phyloP scores from a whole-genome alignment of 2,113 vertebrate species.

The Pelmatolapia mariae region DNA sequence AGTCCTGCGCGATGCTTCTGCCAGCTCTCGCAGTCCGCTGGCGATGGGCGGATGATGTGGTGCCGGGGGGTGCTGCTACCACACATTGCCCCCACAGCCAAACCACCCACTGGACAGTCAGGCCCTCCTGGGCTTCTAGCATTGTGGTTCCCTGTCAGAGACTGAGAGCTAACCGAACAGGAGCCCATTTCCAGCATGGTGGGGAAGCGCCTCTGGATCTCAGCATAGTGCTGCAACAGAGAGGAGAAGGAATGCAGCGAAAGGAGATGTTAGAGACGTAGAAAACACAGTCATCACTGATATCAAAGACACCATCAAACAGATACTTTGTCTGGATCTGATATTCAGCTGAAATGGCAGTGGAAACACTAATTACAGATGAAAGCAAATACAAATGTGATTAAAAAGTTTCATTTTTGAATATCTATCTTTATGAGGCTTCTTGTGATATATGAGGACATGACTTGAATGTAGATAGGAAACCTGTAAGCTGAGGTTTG shows the following conservation, averaged over 20 bases:
- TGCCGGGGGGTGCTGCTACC: conserved; percentile 42
- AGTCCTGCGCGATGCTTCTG: conserved; percentile 75
- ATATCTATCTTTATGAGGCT: neutral
- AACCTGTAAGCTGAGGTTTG: neutral
- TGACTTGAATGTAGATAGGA: neutral
- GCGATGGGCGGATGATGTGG: conserved; percentile 67
- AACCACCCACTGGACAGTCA: conserved; percentile 35
- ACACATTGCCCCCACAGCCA: conserved; percentile 23
- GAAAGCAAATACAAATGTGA: neutral
- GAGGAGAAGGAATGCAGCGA: neutral
- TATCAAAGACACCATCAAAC: neutral
- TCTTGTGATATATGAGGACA: neutral
- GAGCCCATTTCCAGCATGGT: conserved; percentile 85
- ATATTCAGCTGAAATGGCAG: neutral
- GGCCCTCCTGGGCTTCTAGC: neutral
- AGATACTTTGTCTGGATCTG: neutral
- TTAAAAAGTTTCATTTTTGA: neutral
- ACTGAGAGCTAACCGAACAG: conserved; percentile 73
- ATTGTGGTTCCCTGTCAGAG: conserved; percentile 71
- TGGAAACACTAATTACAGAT: neutral
- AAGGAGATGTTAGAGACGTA: neutral
- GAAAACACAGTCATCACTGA: neutral
- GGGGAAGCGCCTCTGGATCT: conserved; percentile 40
- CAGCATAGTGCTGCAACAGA: conserved; percentile 82
- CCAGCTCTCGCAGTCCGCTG: conserved; percentile 81